Conservation (phyloP, 2,888 invertebrate genomes). For the Quadroppia sp. region DNA sequence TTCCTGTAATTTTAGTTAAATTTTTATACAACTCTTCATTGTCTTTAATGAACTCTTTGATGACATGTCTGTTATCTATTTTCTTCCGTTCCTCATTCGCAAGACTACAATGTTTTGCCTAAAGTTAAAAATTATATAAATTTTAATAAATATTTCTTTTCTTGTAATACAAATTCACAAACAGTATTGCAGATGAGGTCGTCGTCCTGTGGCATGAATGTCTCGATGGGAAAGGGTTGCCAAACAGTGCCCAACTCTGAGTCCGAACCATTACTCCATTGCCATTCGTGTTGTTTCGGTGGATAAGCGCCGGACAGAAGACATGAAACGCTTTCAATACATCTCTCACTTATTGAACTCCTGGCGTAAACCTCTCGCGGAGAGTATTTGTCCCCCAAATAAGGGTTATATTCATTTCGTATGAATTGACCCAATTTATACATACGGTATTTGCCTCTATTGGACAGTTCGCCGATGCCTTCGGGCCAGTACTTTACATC, state of each 20-base stretch:
- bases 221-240: slow-evolving; percentile 39
- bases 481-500: slow-evolving; percentile 39
- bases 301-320: slow-evolving; percentile 31
- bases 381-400: slow-evolving; percentile 13
- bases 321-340: slow-evolving; percentile 38
- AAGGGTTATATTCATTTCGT: slow-evolving; percentile 24
- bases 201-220: slow-evolving; percentile 23
- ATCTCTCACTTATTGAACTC: slow-evolving; percentile 33
- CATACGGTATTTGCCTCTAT: slow-evolving; percentile 38
- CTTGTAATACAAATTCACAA: neutral
- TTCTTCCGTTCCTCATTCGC: neutral
- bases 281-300: neutral
- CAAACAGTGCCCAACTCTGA: slow-evolving; percentile 20
- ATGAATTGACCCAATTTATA: slow-evolving; percentile 39
- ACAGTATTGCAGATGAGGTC: neutral
- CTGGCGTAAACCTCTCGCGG: slow-evolving; percentile 28
- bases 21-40: neutral
- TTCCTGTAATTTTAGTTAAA: neutral
- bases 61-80: neutral
- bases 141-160: neutral
- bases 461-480: slow-evolving; percentile 36
- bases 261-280: neutral
- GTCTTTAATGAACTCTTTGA: neutral
- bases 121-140: neutral
- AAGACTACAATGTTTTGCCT: neutral